phyloP scores from a whole-genome alignment of 2,888 invertebrate genomes.

The Pandemis cinnamomeana region DNA sequence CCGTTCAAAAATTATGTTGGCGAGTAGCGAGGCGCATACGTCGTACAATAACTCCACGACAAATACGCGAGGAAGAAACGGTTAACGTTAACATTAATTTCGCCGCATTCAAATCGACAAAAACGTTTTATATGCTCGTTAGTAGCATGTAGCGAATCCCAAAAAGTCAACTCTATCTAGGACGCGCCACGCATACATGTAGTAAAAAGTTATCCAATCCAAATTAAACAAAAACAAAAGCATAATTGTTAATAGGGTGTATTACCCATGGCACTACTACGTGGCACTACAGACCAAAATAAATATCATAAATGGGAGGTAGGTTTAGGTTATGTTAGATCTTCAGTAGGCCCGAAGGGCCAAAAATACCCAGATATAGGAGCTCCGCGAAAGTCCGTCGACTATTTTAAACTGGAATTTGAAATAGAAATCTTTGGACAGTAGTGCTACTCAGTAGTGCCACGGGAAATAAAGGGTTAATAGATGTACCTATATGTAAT shows the following conservation, averaged over 20 bases:
- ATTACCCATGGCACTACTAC: too few species aligned
- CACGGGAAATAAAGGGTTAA: too few species aligned
- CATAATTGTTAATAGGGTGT: not conserved
- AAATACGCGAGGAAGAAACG: not conserved
- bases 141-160: not conserved
- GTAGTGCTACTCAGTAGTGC: too few species aligned
- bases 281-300: too few species aligned
- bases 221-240: not conserved
- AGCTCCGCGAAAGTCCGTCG: too few species aligned
- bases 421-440: too few species aligned
- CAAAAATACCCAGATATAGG: too few species aligned
- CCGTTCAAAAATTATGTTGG: slow-evolving; percentile 17
- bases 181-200: not conserved
- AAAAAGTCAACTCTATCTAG: not conserved
- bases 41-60: not conserved
- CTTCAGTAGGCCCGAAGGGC: too few species aligned
- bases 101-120: not conserved
- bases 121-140: not conserved
- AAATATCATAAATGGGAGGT: too few species aligned
- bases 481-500: not conserved
- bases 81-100: not conserved
- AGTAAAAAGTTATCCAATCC: not conserved
- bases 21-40: not conserved
- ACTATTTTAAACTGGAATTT: too few species aligned
- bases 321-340: too few species aligned